These are phyloP conservation scores for Pammene fasciana DNA, from an alignment of 2,888 invertebrate species.

Conservation along the genomic window DNA sequence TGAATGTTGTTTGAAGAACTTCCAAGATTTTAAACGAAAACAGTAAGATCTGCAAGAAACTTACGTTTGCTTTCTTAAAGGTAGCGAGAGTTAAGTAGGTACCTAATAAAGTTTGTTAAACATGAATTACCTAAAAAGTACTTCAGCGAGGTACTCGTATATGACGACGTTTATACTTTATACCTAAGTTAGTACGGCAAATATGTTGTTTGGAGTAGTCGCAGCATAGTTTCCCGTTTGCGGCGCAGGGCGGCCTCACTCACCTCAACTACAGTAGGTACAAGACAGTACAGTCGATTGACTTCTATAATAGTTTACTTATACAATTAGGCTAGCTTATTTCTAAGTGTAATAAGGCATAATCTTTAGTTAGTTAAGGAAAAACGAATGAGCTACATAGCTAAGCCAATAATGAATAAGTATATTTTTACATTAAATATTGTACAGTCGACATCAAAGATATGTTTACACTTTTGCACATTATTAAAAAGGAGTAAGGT, in stretches of 20 bases:
- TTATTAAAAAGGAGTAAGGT: too few species aligned
- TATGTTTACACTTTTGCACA: too few species aligned
- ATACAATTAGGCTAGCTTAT: too few species aligned
- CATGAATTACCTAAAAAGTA: not conserved
- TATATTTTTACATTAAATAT: too few species aligned
- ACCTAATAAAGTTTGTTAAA: not conserved
- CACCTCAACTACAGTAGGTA: constrained; percentile 2
- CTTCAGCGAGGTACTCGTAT: constrained; percentile 4
- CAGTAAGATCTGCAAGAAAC: not conserved
- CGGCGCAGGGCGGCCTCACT: constrained; percentile 25
- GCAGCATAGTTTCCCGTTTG: constrained; percentile 26
- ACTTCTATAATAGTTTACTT: not conserved
- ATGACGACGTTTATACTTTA: constrained; percentile 24
- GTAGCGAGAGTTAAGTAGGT: too few species aligned
- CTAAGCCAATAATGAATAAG: too few species aligned
- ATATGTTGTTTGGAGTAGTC: constrained; percentile 33
- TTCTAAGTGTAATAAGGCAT: too few species aligned
- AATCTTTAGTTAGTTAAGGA: too few species aligned
- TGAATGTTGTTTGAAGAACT: not conserved
- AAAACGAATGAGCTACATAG: too few species aligned
- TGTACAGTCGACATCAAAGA: too few species aligned
- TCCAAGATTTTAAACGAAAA: not conserved
- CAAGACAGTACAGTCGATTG: constrained; percentile 4
- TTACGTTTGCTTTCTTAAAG: not conserved
- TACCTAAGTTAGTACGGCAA: constrained; percentile 26